Conservation (phyloP, 2,888 invertebrate species). For the Therioaphis trifolii region DNA sequence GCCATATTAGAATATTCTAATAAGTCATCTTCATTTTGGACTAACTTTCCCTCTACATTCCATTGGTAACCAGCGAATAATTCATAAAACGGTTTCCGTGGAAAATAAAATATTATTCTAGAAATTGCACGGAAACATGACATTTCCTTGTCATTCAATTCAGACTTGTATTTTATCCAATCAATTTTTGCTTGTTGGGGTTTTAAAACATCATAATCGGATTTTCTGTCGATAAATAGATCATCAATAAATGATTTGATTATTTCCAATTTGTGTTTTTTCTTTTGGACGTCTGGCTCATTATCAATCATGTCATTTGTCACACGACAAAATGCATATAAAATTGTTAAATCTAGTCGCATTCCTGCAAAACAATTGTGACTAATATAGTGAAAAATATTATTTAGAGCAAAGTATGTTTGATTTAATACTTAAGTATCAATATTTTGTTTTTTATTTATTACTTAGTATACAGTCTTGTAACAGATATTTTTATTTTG, state of each 20-base stretch:
- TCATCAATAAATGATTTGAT: constrained; percentile 24
- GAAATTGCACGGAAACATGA: constrained; percentile 42
- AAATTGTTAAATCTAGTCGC: constrained; percentile 35
- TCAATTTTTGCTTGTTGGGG: constrained; percentile 2
- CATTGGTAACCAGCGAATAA: constrained; percentile 31
- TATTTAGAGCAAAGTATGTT: too few relatives aligned
- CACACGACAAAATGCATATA: constrained; percentile 35
- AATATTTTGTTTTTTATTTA: too few relatives aligned
- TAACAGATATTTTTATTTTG: too few relatives aligned
- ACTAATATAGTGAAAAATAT: too few relatives aligned
- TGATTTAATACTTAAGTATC: too few relatives aligned
- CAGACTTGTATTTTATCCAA: constrained; percentile 20
- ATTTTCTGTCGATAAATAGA: constrained; percentile 37
- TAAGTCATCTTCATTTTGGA: constrained; percentile 15
- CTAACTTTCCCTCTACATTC: neutral
- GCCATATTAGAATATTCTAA: neutral
- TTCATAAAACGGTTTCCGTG: constrained; percentile 45
- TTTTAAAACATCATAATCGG: constrained; percentile 37
- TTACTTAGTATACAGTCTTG: too few relatives aligned
- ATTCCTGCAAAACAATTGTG: constrained; percentile 6
- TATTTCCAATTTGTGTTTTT: constrained; percentile 10
- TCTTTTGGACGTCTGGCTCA: neutral
- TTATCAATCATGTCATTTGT: constrained; percentile 47
- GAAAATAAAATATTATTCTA: constrained; percentile 50
- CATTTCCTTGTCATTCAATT: neutral